These are phyloP conservation scores for Archocentrus centrarchus DNA, from an alignment of 2,113 vertebrate species.

Conservation along the genomic window DNA sequence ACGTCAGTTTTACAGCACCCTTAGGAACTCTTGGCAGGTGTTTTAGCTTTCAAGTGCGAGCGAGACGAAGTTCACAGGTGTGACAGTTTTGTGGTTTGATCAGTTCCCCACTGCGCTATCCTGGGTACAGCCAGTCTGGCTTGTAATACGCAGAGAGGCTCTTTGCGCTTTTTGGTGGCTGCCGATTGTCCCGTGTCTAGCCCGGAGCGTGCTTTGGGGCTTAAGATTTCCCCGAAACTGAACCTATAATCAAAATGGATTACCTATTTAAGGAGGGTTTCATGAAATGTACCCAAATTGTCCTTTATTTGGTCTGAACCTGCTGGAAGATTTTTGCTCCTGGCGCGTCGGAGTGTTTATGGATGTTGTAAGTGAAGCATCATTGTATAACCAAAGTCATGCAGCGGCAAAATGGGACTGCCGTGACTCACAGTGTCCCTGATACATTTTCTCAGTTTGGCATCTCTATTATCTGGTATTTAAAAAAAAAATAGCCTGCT, in stretches of 20 bases:
- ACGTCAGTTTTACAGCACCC: background rate
- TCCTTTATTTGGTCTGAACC: background rate
- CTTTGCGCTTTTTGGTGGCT: slow-evolving; percentile 10
- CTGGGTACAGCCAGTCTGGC: background rate
- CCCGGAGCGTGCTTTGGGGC: slow-evolving; percentile 24
- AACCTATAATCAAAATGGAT: background rate
- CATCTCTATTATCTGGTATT: background rate
- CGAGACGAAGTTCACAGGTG: slow-evolving; percentile 21
- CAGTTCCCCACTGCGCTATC: slow-evolving; percentile 50
- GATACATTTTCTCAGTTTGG: background rate
- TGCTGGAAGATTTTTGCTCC: background rate
- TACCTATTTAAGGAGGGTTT: background rate
- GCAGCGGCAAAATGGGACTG: slow-evolving; percentile 35
- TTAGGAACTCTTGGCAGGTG: background rate
- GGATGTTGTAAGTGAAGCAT: slow-evolving; percentile 66
- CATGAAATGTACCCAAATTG: background rate
- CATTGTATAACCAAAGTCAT: slow-evolving; percentile 72
- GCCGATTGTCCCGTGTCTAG: slow-evolving; percentile 52
- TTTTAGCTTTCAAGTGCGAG: background rate
- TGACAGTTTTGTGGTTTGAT: slow-evolving; percentile 13
- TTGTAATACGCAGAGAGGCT: slow-evolving; percentile 44
- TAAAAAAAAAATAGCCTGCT: background rate
- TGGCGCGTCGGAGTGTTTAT: slow-evolving; percentile 29
- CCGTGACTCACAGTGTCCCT: slow-evolving; percentile 29
- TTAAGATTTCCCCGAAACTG: background rate